Conservation (phyloP, 2,797 vertebrate genomes). For the Brachyalestes nurse region DNA sequence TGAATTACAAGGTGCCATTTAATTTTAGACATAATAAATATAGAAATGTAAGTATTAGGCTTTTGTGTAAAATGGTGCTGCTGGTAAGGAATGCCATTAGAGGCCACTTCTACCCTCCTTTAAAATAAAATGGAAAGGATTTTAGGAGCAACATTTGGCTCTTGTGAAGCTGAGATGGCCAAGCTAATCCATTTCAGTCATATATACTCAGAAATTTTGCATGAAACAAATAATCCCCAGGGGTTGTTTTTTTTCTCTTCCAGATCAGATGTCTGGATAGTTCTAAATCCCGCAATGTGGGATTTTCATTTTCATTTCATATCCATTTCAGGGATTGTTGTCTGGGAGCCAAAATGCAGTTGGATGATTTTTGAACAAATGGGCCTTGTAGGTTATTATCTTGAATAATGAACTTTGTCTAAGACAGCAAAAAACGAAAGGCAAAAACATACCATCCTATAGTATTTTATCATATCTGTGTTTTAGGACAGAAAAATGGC, state of each 20-base stretch:
- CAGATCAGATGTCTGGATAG: slow-evolving; percentile 5
- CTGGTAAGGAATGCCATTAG: slow-evolving; percentile 35
- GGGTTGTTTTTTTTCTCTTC: background rate
- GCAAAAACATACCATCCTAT: slow-evolving; percentile 4
- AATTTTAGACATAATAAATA: slow-evolving; percentile 14
- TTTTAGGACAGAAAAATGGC: background rate
- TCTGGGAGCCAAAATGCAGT: slow-evolving; percentile 29
- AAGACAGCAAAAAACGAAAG: background rate
- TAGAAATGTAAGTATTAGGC: slow-evolving; percentile 20
- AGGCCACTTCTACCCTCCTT: slow-evolving; percentile 13
- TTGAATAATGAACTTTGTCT: background rate
- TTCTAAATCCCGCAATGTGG: slow-evolving; percentile 3
- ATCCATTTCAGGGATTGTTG: slow-evolving; percentile 31
- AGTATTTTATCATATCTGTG: slow-evolving; percentile 1
- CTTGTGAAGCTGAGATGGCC: background rate
- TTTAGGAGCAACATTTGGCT: slow-evolving; percentile 4
- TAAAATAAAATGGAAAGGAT: slow-evolving; percentile 24
- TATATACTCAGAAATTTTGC: background rate
- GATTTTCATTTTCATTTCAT: slow-evolving; percentile 28
- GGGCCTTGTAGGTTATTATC: background rate
- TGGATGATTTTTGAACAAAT: slow-evolving; percentile 15
- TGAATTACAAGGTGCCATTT: slow-evolving; percentile 39
- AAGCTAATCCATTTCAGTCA: background rate
- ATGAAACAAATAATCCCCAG: slow-evolving; percentile 18
- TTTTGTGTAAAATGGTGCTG: slow-evolving; percentile 49